Evolutionary conservation across 2,113 vertebrate species (phyloP).

Genomic region (Myodes glareolus): DNA sequence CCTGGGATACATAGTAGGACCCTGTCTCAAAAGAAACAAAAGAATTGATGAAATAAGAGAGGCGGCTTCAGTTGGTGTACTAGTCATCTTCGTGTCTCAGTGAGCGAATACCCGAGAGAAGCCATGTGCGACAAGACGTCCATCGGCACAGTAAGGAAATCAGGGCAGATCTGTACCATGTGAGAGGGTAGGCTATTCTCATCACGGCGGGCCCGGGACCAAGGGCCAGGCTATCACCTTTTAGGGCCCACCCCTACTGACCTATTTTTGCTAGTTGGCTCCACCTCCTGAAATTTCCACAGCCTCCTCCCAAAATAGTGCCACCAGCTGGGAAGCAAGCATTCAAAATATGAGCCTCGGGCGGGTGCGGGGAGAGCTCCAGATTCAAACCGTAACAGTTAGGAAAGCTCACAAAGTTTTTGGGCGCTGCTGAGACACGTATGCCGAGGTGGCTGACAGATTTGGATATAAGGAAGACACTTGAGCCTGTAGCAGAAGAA

Average conservation of each 20-base stretch:
- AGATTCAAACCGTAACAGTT: neutral
- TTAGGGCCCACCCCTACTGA: neutral
- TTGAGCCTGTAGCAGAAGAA: constrained; percentile 3
- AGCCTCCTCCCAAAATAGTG: constrained; percentile 1
- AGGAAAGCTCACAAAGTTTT: neutral
- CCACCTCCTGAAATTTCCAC: neutral
- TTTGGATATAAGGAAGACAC: neutral
- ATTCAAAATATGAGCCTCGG: neutral
- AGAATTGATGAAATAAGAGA: neutral
- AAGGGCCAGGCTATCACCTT: neutral
- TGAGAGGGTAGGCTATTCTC: neutral
- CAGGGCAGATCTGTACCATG: neutral
- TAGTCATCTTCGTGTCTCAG: neutral
- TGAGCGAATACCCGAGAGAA: neutral
- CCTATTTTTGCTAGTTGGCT: neutral
- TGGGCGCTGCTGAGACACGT: neutral
- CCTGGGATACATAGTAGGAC: neutral
- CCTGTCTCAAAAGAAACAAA: neutral
- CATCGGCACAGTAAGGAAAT: neutral
- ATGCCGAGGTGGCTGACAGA: neutral
- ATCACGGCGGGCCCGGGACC: neutral
- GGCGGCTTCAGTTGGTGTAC: neutral
- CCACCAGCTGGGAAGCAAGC: neutral
- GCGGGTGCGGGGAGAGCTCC: neutral
- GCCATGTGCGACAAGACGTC: neutral